Evolutionary conservation across 2,888 invertebrate genomes (phyloP), one percentile per base, ranked within the genome.

Genomic region (Machimus rusticus): DNA sequence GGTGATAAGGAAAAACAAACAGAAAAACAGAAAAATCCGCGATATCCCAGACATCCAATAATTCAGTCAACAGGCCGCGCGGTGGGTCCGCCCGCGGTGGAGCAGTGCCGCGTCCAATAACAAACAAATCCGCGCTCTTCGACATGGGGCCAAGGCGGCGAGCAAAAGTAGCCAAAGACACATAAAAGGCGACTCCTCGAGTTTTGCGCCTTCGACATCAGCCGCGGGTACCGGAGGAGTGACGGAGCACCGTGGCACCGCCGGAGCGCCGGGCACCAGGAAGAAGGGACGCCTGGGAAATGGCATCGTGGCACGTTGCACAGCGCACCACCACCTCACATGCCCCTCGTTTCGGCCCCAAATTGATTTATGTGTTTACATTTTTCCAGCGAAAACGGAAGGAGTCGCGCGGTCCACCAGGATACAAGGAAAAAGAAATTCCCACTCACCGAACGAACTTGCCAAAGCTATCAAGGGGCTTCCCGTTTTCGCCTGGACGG

Each of bases 331-430:
- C 55, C 57, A 82, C 55, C 57, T 66, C 82, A 57, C 23, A 76
- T 28, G 57, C 55, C 46, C 34, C 37, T 19, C n/a, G 12, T 46
- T 46, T 46, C 23, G 12, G 37, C 34, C 55, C 82, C 76, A 66
- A 86, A 86, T 86, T 86, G 86, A 86, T 86, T 86, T 86, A 86
- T 86, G 86, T 86, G 86, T 86, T 86, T 86, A 86, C 86, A 86
- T 86, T 86, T 86, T 79, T 66, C 82, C 82, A 82, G 34, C 66
- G 23, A 16, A 46, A 23, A 46, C 9, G 55, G 51, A 55, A 78
- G 16, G 55, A 43, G 46, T 39, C 23, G 28, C 12, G 84, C 23
- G 19, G 31, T 34, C 19, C n/a, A 28, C 46, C 31, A 16, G 28
- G 51, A 86, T 19, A 34, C 23, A 76, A 74, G 23, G 23, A 74